phyloP scores from a whole-genome alignment of 1,140 invertebrate genomes.

The Drosophila nigromelanica region DNA sequence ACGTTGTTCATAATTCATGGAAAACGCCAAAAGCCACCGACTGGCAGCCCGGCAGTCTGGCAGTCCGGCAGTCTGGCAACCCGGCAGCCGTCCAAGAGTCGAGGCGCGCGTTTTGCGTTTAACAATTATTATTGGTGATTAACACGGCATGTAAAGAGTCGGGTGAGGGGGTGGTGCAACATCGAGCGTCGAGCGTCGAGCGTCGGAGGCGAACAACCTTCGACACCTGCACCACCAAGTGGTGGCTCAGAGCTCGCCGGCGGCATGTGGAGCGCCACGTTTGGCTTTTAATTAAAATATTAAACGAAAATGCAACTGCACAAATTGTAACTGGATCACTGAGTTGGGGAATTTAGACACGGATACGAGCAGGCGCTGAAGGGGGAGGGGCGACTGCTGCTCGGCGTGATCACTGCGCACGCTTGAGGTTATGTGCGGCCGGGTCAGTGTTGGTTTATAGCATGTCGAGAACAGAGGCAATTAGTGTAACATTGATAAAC shows the following conservation, averaged over 20 bases:
- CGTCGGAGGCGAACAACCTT: constrained; percentile 62
- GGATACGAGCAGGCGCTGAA: background rate
- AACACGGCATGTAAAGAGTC: constrained; percentile 76
- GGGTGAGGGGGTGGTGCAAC: background rate
- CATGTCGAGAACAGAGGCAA: constrained; percentile 46
- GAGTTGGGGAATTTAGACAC: constrained; percentile 1
- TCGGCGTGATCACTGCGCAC: constrained; percentile 38
- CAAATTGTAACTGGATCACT: constrained; percentile 44
- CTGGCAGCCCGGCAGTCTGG: constrained; percentile 21
- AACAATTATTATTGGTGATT: constrained; percentile 83
- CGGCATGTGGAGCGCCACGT: constrained; percentile 72
- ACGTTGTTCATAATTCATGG: constrained; percentile 69
- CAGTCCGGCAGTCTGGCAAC: constrained; percentile 14
- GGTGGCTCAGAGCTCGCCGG: constrained; percentile 13
- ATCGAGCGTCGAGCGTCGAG: constrained; percentile 1
- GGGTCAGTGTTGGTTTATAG: constrained; percentile 32
- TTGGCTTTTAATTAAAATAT: constrained; percentile 81
- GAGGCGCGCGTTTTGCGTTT: constrained; percentile 72
- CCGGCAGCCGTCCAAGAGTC: constrained; percentile 23
- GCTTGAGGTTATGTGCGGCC: constrained; percentile 21
- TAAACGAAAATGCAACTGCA: constrained; percentile 78
- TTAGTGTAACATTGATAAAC: constrained; percentile 43
- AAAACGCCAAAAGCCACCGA: constrained; percentile 57
- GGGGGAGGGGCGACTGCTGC: background rate
- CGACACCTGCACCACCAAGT: constrained; percentile 70